Conservation (phyloP, 2,888 invertebrate genomes). For the Mechanitis mazaeus region DNA sequence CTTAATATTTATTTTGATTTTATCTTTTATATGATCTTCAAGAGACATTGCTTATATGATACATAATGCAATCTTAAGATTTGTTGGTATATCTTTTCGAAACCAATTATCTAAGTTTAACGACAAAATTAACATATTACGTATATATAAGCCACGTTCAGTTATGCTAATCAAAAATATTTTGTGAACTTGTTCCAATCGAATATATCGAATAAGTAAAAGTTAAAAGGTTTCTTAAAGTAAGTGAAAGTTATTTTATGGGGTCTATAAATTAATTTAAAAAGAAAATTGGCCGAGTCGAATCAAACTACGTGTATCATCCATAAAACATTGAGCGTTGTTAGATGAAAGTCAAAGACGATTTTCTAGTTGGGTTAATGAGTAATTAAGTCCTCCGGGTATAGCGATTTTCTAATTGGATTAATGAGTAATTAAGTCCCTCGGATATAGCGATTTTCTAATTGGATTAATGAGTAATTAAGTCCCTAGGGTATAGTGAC, state of each 20-base stretch:
- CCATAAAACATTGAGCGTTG: background rate
- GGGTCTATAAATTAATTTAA: conserved; percentile 1
- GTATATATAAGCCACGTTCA: no score
- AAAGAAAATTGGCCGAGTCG: background rate
- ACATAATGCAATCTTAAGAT: no score
- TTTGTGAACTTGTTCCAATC: background rate
- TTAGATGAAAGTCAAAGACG: background rate
- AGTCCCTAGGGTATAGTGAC: background rate
- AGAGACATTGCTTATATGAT: no score
- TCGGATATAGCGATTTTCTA: background rate
- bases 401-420: no score
- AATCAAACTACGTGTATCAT: background rate
- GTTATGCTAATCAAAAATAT: background rate
- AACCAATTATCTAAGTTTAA: no score
- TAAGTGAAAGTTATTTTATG: background rate
- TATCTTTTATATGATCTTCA: no score
- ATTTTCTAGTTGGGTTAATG: background rate
- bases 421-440: no score
- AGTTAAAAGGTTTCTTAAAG: background rate
- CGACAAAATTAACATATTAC: no score
- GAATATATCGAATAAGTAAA: background rate
- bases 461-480: background rate
- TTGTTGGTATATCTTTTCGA: no score
- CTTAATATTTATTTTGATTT: no score
- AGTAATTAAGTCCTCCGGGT: no score